Conservation (phyloP, 1,140 invertebrate genomes). For the Lasioglossum baleicum region DNA sequence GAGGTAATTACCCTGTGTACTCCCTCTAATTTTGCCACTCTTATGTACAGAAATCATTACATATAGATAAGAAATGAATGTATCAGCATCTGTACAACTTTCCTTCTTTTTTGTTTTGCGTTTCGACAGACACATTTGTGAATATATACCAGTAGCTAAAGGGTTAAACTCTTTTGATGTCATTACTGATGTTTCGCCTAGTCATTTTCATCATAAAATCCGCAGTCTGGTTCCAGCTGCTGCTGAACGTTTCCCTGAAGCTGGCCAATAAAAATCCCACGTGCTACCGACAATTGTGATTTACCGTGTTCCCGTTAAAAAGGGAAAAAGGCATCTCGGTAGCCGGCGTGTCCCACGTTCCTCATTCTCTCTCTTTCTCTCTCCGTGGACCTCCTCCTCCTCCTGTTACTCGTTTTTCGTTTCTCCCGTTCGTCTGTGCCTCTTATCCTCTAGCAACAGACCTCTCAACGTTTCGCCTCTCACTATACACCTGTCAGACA, state of each 20-base stretch:
- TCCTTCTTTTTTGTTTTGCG: too few species aligned
- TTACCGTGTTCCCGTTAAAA: not conserved
- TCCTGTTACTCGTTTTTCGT: slow-evolving; percentile 37
- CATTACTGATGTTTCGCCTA: too few species aligned
- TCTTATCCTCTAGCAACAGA: slow-evolving; percentile 48
- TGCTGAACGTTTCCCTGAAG: not conserved
- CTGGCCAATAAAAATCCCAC: not conserved
- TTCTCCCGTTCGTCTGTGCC: slow-evolving; percentile 30
- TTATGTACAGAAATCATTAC: too few species aligned
- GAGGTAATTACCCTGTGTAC: too few species aligned
- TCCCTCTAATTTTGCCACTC: too few species aligned
- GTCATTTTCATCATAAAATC: too few species aligned
- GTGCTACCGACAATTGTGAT: not conserved
- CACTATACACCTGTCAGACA: slow-evolving; percentile 62
- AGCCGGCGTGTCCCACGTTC: slow-evolving; percentile 45
- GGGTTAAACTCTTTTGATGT: too few species aligned
- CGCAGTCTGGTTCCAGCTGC: too few species aligned
- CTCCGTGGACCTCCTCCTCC: slow-evolving; percentile 21
- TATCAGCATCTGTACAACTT: too few species aligned
- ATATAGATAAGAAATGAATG: too few species aligned
- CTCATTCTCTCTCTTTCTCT: slow-evolving; percentile 27
- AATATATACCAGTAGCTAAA: too few species aligned
- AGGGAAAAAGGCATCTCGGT: not conserved
- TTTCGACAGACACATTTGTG: too few species aligned
- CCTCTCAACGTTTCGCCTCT: slow-evolving; percentile 59